Evolutionary conservation across 2,113 vertebrate species (phyloP), one percentile per base, ranked within the genome.

Genomic region (Percina caprodes): DNA sequence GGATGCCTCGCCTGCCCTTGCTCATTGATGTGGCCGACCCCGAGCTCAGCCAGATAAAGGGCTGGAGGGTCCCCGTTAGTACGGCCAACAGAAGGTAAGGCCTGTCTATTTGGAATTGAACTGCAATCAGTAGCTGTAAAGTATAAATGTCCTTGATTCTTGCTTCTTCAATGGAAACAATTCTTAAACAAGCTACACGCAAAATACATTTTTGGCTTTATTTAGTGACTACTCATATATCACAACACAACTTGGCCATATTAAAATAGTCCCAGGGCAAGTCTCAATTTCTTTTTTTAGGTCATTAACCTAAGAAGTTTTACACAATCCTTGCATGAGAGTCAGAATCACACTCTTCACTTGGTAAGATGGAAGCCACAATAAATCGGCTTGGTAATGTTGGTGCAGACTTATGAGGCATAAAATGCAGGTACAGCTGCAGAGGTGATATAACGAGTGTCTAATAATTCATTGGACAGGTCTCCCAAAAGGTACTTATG

Each of bases 1-100:
- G 98, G 98, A 97, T 94, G 65, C 98, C 98, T 15, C 96, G 95
- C 48, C 94, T 99, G 35, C 98, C 98, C 2, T 95, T 99, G 58
- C 94, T 97, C 85, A 97, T 99, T 0, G 96, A 99, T 21, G 94
- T 99, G 60, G 97, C 97, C 0, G 97, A 99, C 94, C 96, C 97
- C 0, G 98, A 99, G 52, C 97, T 99, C 63, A 99, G 96, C 91
- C 98, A 99, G 88, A 97, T 99, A 83, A 99, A 97, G 70, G 97
- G 97, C 88, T 99, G 98, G 98, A 80, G 95, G 52, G 97, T 99
- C 18, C 98, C 98, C 0, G 77, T 95, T 0, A 82, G 91, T 24
- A 76, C 89, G 21, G 94, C 88, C 83, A 97, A 92, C 85, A 90
- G 86, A 35, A 94, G 94, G 94, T 95, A 51, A 84, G 82, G 45